Percentiles rank a stretch among this genome's conserved stretches.
Evolutionary conservation across 2,113 vertebrate species (phyloP).

Genomic region (Cairina moschata): DNA sequence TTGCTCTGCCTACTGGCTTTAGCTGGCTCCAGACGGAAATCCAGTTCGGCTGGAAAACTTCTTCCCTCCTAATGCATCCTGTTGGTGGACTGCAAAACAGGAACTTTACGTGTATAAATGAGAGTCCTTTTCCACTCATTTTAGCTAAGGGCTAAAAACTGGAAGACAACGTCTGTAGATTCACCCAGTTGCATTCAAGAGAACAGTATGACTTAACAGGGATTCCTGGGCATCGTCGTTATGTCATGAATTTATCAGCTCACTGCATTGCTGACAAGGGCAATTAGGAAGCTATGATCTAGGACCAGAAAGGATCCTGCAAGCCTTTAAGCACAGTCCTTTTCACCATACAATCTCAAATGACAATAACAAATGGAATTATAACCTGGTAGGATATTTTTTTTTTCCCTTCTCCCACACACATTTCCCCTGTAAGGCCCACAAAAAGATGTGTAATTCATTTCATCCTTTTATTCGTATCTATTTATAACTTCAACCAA

Average conservation of each 20-base stretch:
- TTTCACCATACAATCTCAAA: not conserved
- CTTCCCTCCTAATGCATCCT: not conserved
- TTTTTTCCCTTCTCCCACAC: not conserved
- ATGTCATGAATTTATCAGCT: not conserved
- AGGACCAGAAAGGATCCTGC: not conserved
- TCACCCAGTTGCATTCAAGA: not conserved
- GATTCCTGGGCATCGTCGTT: not conserved
- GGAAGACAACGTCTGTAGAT: not conserved
- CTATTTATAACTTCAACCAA: conserved; percentile 26
- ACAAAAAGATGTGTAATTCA: not conserved
- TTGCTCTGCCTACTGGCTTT: not conserved
- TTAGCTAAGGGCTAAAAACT: not conserved
- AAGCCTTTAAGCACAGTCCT: not conserved
- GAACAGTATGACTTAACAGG: not conserved
- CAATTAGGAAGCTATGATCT: not conserved
- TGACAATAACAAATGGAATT: not conserved
- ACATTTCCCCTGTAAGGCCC: not conserved
- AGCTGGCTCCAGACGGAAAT: not conserved
- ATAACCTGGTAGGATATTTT: not conserved
- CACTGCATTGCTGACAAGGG: not conserved
- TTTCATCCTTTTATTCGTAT: conserved; percentile 21
- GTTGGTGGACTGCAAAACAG: conserved; percentile 36
- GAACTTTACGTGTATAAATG: not conserved
- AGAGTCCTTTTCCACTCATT: not conserved
- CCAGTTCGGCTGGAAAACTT: conserved; percentile 46